A percentile compares a stretch with the other conserved stretches of the same genome.
Conservation (phyloP, 2,113 vertebrate species). For the Eptesicus fuscus region DNA sequence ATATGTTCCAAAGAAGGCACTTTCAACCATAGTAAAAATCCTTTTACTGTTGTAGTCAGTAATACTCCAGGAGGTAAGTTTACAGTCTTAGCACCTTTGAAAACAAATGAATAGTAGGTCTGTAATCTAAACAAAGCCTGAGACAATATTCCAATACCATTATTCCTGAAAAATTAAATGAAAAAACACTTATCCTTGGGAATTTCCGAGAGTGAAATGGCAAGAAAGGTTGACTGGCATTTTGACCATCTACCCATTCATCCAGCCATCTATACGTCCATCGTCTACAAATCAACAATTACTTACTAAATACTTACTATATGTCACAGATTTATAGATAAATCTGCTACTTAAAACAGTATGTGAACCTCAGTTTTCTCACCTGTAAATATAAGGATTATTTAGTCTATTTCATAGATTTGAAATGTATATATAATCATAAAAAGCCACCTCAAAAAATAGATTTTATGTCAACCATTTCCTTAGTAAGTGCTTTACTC, state of each 20-base stretch:
- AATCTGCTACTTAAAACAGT: neutral
- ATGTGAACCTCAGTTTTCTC: neutral
- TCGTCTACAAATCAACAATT: neutral
- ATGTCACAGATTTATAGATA: neutral
- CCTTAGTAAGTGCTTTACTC: too few relatives aligned
- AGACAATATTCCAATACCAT: neutral
- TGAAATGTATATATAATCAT: neutral
- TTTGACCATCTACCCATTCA: neutral
- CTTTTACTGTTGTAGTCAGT: conserved; percentile 29
- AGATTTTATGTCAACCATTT: neutral
- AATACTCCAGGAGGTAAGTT: conserved; percentile 12
- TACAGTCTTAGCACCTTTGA: conserved; percentile 29
- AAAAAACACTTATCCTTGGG: neutral
- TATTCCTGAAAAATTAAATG: conserved; percentile 24
- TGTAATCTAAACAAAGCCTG: conserved; percentile 4
- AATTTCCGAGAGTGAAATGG: neutral
- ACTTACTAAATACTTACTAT: neutral
- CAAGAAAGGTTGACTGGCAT: neutral
- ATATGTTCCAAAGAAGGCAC: conserved; percentile 60
- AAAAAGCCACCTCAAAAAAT: neutral
- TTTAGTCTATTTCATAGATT: neutral
- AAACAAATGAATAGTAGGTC: conserved; percentile 29
- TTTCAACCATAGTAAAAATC: conserved; percentile 52
- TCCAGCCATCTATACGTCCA: too few relatives aligned
- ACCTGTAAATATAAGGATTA: neutral